Evolutionary conservation across 2,113 vertebrate genomes (phyloP), one percentile per base, ranked within the genome.

Genomic region (Calyptomena viridis): DNA sequence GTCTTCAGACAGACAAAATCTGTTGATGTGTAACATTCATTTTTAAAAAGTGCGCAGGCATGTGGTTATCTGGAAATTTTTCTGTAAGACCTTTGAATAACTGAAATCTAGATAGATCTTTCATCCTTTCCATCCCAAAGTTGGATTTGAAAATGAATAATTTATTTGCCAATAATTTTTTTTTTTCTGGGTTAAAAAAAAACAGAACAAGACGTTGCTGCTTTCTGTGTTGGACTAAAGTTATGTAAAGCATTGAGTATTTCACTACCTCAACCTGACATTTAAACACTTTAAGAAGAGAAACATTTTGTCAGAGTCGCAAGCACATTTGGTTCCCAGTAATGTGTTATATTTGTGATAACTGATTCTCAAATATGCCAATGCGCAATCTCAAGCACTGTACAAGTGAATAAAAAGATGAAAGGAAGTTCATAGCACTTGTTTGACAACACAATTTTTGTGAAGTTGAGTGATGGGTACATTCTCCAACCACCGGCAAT

Each of bases 281-380:
- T 92, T 13, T 68, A 42, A 81, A 22, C 44, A 44, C n/a, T 93
- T 83, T 56, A 84, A 44, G 59, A 86, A 72, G 23, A 80, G 47
- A 95, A 94, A 84, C 35, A 37, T 88, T 95, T 88, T 96, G 88
- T 27, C 87, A 94, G 55, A 75, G 40, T 81, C 52, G 71, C 47
- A 88, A 90, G 72, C 68, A 84, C 90, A 94, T 75, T 49, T 88
- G 94, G 60, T 87, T 90, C 79, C 81, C 66, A 85, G n/a, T 81
- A 90, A 84, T 73, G 39, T 77, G 79, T 75, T 92, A 40, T 60
- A 68, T 63, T 95, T 77, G 35, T 86, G 82, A 67, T 94, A 91
- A 83, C 44, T 53, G n/a, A 50, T 80, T 94, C 59, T 85, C 84
- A 85, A 93, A 35, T 47, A 74, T 83, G 75, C 71, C 75, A 87